Evolutionary conservation across 53 echinoderm and acorn worm species (phyloP), one percentile per base, ranked within the genome.

Genomic region (Apostichopus leukothele): DNA sequence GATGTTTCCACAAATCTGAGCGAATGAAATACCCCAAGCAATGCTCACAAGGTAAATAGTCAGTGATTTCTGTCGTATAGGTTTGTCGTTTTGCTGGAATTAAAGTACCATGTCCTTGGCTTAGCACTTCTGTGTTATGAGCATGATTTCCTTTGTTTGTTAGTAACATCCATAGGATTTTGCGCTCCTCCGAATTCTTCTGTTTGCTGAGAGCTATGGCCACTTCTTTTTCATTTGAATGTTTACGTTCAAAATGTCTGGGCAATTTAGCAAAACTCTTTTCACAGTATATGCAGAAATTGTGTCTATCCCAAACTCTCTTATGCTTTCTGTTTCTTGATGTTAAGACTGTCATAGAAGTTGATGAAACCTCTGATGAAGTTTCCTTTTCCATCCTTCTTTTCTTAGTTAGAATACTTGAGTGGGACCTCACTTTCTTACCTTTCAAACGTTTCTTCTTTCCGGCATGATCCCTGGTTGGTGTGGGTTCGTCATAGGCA

Each of bases 1-100:
- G 71, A 59, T 91, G 91, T 83, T 79, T 83, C 89, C 89, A 91
- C 53, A 91, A n/a, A 19, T 91, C 91, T 57, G 73, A 55, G 5
- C 76, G 74, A 7, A 91, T 55, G 23, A 51, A 90, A 39, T 66
- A 84, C 1, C 84, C 84, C 7, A 84, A 39, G 13, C 84, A 84
- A 25, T 83, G 25, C 11, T 83, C 83, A 25, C 83, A 83, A 5
- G 83, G 83, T 6, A 83, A 52, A 25, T 83, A 83, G 22, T 83
- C 60, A 55, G 5, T 60, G 60, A 19, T 9, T 20, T 53, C 57
- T 57, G 83, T 83, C 9, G 20, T 5, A 22, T 5, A 83, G 14
- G 60, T 4, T 18, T 83, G 59, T 54, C 83, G 16, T 60, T 53
- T 83, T 55, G 60, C 83, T 18, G 83, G 83, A 60, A 83, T 59